Evolutionary conservation across 2,888 invertebrate genomes (phyloP).

Genomic region (Clostera curtula): DNA sequence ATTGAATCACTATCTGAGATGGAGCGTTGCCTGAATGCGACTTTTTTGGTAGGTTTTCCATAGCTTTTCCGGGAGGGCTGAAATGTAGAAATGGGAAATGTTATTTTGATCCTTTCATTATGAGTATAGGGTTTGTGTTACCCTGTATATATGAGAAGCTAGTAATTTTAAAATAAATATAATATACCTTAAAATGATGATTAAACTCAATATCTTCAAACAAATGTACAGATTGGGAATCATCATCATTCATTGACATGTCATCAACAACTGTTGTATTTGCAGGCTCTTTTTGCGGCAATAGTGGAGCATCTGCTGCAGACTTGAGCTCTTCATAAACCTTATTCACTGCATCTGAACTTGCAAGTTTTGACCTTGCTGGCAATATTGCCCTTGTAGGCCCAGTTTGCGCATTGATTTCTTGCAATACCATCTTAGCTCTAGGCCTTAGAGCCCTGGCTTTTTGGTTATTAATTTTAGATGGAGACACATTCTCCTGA

Average conservation of each 20-base stretch:
- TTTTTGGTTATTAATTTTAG: conserved; percentile 31
- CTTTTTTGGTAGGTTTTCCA: conserved; percentile 55
- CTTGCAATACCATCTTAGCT: conserved; percentile 42
- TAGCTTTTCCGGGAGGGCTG: conserved; percentile 61
- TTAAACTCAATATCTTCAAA: conserved; percentile 64
- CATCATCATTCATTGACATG: conserved; percentile 27
- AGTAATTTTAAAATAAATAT: not conserved
- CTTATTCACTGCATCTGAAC: conserved; percentile 39
- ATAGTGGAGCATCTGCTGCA: conserved; percentile 40
- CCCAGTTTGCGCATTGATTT: conserved; percentile 39
- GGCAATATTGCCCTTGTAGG: conserved; percentile 42
- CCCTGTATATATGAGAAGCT: not conserved
- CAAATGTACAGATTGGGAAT: conserved; percentile 52
- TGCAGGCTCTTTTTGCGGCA: conserved; percentile 29
- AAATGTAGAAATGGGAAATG: conserved; percentile 11
- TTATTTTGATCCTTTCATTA: too few relatives aligned
- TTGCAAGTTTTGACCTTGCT: too few relatives aligned
- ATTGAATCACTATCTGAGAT: conserved; percentile 32
- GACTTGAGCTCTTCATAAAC: conserved; percentile 44
- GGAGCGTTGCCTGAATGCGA: conserved; percentile 40
- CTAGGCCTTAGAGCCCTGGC: conserved; percentile 32
- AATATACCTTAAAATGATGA: conserved; percentile 57
- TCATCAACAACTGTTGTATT: conserved; percentile 28
- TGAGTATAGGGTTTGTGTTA: too few relatives aligned
- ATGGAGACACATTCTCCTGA: conserved; percentile 56